Conservation (phyloP, 2,888 invertebrate species). For the Coleophora flavipennella region DNA sequence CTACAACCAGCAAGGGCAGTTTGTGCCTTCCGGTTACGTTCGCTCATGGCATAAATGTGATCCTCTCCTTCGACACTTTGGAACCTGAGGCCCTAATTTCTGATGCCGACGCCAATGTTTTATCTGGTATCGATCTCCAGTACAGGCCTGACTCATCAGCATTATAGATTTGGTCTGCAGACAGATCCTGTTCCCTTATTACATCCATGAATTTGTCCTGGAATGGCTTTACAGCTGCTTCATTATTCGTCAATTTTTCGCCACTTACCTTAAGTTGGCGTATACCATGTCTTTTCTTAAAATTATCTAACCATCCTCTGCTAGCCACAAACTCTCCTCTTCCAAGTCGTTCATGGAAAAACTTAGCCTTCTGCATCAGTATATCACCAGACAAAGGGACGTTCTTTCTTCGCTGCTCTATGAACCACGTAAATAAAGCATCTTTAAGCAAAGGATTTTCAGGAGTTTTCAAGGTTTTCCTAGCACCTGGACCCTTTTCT, state of each 20-base stretch:
- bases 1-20: slow-evolving; percentile 7
- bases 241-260: slow-evolving; percentile 9
- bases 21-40: slow-evolving; percentile 6
- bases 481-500: slow-evolving; percentile 1
- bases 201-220: slow-evolving; percentile 2
- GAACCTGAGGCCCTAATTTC: slow-evolving; percentile 7
- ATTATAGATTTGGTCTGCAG: slow-evolving; percentile 3
- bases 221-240: slow-evolving; percentile 12
- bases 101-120: slow-evolving; percentile 16
- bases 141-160: slow-evolving; percentile 21
- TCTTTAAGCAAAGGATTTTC: neutral
- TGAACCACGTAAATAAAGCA: slow-evolving; percentile 1
- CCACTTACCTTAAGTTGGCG: neutral
- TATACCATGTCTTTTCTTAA: slow-evolving; percentile 1
- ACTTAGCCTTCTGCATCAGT: neutral
- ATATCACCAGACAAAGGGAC: neutral
- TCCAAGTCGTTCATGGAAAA: slow-evolving; percentile 1
- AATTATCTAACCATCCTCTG: slow-evolving; percentile 1
- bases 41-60: slow-evolving; percentile 7
- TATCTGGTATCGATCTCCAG: slow-evolving; percentile 20
- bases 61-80: slow-evolving; percentile 8
- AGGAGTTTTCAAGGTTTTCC: neutral
- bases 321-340: slow-evolving; percentile 1
- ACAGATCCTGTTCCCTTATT: slow-evolving; percentile 1
- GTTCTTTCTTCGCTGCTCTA: neutral